phyloP scores from a whole-genome alignment of 2,113 vertebrate species.

The Notarius quadriscutis region DNA sequence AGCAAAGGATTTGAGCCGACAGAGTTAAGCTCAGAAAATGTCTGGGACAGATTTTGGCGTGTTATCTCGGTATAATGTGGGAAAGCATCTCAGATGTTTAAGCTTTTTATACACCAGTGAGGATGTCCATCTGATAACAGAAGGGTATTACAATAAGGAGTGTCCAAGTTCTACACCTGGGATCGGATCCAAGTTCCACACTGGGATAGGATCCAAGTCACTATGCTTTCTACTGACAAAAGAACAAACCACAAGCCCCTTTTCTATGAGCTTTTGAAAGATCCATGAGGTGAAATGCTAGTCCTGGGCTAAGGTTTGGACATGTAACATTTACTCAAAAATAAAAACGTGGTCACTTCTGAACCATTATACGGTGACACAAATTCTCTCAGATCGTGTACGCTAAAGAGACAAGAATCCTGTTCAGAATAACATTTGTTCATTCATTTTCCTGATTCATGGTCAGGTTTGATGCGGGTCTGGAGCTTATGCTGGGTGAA shows the following conservation, averaged over 20 bases:
- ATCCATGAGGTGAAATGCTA: background rate
- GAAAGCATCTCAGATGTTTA: background rate
- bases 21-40: background rate
- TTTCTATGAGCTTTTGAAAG: constrained; percentile 1
- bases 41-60: background rate
- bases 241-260: background rate
- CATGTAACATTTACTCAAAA: background rate
- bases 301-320: background rate
- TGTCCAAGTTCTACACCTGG: constrained; percentile 8
- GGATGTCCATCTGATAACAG: constrained; percentile 14
- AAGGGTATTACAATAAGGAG: constrained; percentile 1
- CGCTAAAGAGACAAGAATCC: background rate
- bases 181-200: background rate
- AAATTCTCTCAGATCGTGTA: background rate
- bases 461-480: background rate
- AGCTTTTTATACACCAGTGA: constrained; percentile 8
- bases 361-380: background rate
- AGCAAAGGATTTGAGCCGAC: background rate
- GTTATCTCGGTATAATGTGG: constrained; percentile 1
- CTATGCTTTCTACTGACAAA: background rate
- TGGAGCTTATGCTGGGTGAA: background rate
- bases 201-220: constrained; percentile 17
- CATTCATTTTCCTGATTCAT: background rate
- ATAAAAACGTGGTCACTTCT: background rate
- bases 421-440: background rate